Conservation (phyloP, 2,113 vertebrate species). For the Spermophilus dauricus region DNA sequence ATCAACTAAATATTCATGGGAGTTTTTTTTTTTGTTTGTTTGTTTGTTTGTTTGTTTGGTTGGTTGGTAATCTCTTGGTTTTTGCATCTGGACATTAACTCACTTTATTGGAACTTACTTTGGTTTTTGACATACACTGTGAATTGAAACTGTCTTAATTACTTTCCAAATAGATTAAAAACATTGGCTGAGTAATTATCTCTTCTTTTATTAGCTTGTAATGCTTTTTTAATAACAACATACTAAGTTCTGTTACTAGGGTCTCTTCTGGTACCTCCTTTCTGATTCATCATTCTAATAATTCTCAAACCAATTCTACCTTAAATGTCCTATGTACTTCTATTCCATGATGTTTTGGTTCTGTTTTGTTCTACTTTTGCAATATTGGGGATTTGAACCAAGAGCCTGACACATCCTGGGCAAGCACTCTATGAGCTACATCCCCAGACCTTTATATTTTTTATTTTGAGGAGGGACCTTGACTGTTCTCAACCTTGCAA, state of each 20-base stretch:
- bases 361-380: neutral
- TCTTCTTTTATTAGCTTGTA: neutral
- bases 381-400: too few species aligned
- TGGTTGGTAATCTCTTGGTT: neutral
- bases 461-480: too few species aligned
- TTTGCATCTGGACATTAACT: constrained; percentile 13
- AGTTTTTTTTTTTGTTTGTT: neutral
- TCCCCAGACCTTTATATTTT: too few species aligned
- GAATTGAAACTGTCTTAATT: constrained; percentile 26
- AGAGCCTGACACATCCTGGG: too few species aligned
- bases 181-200: neutral
- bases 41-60: neutral
- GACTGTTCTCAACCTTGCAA: neutral
- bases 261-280: neutral
- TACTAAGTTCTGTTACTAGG: neutral
- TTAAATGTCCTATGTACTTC: neutral
- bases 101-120: constrained; percentile 12
- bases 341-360: neutral
- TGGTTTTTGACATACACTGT: neutral
- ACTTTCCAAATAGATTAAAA: neutral
- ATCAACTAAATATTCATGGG: neutral
- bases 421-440: too few species aligned
- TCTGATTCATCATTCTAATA: neutral
- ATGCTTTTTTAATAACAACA: constrained; percentile 5
- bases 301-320: neutral